These are phyloP conservation scores for Daubentonia madagascariensis DNA, from an alignment of 2,113 vertebrate species.

Conservation along the genomic window DNA sequence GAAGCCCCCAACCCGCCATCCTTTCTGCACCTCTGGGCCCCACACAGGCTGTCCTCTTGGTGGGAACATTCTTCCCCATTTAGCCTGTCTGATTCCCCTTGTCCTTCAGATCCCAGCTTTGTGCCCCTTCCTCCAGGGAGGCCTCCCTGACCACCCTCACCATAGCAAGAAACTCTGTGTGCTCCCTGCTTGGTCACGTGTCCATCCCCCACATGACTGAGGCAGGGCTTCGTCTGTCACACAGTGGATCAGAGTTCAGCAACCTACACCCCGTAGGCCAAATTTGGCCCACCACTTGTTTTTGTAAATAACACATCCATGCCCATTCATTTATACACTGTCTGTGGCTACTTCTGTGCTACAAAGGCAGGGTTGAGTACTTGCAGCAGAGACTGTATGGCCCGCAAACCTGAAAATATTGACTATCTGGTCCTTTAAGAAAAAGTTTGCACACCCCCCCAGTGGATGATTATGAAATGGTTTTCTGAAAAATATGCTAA, in stretches of 20 bases:
- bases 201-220: not conserved
- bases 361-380: not conserved
- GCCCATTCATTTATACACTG: fast-evolving
- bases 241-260: not conserved
- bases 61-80: not conserved
- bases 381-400: not conserved
- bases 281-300: not conserved
- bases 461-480: not conserved
- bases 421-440: too few relatives aligned
- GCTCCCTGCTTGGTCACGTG: not conserved
- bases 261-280: not conserved
- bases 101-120: not conserved
- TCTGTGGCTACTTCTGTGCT: not conserved
- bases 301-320: not conserved
- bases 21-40: not conserved
- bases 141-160: not conserved
- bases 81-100: too few relatives aligned
- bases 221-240: not conserved
- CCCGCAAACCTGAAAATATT: not conserved
- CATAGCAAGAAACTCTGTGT: not conserved
- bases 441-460: not conserved
- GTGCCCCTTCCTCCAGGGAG: not conserved
- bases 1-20: not conserved
- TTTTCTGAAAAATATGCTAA: not conserved
- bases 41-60: not conserved